phyloP scores from a whole-genome alignment of 2,113 vertebrate species.

The Saguinus imperator region DNA sequence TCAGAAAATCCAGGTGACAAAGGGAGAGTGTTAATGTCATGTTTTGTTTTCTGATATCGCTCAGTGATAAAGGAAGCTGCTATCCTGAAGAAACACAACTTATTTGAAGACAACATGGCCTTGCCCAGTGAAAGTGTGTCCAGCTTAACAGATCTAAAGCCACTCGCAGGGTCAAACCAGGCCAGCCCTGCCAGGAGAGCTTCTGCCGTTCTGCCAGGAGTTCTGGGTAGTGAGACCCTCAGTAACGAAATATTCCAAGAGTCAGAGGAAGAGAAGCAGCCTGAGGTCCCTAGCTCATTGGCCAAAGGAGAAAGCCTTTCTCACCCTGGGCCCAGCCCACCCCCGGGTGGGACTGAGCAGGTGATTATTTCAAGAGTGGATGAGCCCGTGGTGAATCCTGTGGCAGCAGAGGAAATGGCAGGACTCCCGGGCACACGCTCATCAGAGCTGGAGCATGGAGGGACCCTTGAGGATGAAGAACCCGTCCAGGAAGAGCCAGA shows the following conservation, averaged over 20 bases:
- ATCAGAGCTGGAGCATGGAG: not conserved
- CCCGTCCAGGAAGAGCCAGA: not conserved
- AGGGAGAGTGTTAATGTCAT: not conserved
- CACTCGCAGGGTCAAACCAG: conserved; percentile 83
- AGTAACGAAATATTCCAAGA: conserved; percentile 69
- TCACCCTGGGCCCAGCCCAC: not conserved
- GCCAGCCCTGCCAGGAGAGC: conserved; percentile 83
- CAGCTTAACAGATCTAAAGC: conserved; percentile 88
- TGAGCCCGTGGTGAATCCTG: not conserved
- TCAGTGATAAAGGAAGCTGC: conserved; percentile 95
- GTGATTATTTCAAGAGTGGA: not conserved
- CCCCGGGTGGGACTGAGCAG: not conserved
- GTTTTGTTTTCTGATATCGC: conserved; percentile 49
- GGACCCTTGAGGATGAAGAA: not conserved
- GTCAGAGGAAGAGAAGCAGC: conserved; percentile 48
- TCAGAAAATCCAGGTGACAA: not conserved
- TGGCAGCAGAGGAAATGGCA: not conserved
- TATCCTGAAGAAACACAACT: conserved; percentile 91
- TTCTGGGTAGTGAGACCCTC: conserved; percentile 22
- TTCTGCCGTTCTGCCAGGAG: conserved; percentile 62
- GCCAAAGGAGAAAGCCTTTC: conserved; percentile 24
- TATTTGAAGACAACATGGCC: conserved; percentile 89
- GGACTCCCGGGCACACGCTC: accelerated
- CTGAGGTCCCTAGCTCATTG: not conserved
- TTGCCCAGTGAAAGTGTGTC: conserved; percentile 88